Percentiles rank a stretch among this genome's conserved stretches.
Evolutionary conservation across 2,113 vertebrate species (phyloP).

Genomic region (Colius striatus): DNA sequence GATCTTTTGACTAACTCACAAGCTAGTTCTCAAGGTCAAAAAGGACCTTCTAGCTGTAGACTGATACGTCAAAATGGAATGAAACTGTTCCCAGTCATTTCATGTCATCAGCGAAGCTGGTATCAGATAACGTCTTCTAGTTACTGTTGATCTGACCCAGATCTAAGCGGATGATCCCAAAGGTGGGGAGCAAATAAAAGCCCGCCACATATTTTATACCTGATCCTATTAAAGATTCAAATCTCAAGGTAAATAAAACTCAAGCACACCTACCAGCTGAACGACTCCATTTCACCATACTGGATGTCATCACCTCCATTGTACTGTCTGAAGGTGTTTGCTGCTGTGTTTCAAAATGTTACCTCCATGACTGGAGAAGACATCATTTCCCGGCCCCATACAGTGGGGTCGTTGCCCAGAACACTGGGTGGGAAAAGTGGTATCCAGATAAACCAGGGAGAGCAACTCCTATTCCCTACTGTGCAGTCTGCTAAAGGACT

Average conservation of each 20-base stretch:
- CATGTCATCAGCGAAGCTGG: neutral
- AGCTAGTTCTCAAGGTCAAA: neutral
- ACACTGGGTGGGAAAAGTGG: neutral
- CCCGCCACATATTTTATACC: neutral
- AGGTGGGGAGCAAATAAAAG: neutral
- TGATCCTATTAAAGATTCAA: neutral
- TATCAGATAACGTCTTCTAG: neutral
- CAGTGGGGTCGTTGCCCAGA: neutral
- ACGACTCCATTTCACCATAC: neutral
- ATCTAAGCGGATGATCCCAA: neutral
- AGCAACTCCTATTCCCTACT: neutral
- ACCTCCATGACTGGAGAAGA: neutral
- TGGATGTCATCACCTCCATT: neutral
- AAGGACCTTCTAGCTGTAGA: neutral
- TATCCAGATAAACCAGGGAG: neutral
- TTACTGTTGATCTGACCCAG: neutral
- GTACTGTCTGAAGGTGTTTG: neutral
- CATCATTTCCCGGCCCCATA: accelerated
- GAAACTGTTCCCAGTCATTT: neutral
- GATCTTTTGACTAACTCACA: neutral
- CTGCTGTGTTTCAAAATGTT: neutral
- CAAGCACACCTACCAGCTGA: neutral
- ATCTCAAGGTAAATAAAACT: neutral
- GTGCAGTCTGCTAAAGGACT: neutral
- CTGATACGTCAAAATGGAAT: neutral